These are phyloP conservation scores for Pectinophora gossypiella DNA, from an alignment of 1,140 invertebrate genomes.

Conservation along the genomic window DNA sequence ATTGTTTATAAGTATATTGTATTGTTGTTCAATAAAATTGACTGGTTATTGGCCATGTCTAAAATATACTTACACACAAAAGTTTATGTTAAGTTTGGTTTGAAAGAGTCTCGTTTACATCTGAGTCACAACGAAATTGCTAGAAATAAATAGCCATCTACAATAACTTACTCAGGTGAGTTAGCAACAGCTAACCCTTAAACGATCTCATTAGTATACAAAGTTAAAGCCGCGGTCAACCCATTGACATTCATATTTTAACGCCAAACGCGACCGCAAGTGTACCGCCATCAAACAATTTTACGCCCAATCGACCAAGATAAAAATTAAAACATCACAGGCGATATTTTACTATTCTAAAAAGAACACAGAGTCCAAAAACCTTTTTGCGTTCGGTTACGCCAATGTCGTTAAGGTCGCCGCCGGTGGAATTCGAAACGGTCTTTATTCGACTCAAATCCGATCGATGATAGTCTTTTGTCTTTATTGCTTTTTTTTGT, in stretches of 20 bases:
- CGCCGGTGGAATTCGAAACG: constrained; percentile 59
- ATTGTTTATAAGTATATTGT: no score
- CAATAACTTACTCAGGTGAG: no score
- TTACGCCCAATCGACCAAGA: constrained; percentile 63
- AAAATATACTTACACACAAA: no score
- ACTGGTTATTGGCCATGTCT: no score
- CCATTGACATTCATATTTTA: constrained; percentile 67
- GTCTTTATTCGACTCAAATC: constrained; percentile 24
- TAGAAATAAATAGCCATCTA: no score
- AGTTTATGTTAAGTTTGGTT: no score
- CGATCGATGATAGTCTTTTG: constrained; percentile 45
- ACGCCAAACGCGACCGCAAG: constrained; percentile 52
- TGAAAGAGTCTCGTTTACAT: no score
- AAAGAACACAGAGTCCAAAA: constrained; percentile 45
- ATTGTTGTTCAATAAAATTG: no score
- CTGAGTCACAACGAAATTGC: no score
- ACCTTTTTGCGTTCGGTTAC: constrained; percentile 51
- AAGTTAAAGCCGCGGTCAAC: constrained; percentile 37
- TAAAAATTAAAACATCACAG: constrained; percentile 67
- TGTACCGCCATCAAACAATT: constrained; percentile 54
- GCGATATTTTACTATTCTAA: constrained; percentile 46
- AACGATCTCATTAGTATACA: constrained; percentile 59
- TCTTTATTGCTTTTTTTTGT: constrained; percentile 22
- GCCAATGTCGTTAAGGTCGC: constrained; percentile 62
- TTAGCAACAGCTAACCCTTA: no score